phyloP scores from a whole-genome alignment of 2,888 invertebrate genomes.

The Mermis nigrescens region DNA sequence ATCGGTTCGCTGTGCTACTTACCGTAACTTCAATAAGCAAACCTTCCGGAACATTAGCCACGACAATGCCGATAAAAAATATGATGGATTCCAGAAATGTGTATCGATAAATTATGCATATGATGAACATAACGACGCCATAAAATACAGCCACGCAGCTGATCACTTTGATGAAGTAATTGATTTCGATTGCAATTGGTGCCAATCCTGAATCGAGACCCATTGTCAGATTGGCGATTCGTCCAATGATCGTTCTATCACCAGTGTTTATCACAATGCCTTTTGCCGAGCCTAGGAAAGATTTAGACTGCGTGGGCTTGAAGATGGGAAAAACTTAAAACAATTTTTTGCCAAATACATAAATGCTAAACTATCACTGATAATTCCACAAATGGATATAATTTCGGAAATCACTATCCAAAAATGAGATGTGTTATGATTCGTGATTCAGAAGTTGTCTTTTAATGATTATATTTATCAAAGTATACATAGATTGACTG shows the following conservation, averaged over 20 bases:
- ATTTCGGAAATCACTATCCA: no score
- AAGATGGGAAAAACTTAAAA: no score
- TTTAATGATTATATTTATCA: no score
- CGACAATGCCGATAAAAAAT: conserved; percentile 97
- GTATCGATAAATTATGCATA: conserved; percentile 84
- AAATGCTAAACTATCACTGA: no score
- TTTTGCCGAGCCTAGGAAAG: conserved; percentile 34
- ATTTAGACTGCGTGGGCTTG: no score
- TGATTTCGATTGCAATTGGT: conserved; percentile 73
- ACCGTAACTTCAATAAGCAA: conserved; percentile 35
- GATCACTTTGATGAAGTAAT: conserved; percentile 30
- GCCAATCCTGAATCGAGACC: conserved; percentile 77
- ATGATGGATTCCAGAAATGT: conserved; percentile 97
- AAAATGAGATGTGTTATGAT: no score
- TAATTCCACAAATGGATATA: no score
- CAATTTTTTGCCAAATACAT: no score
- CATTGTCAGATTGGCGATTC: conserved; percentile 47
- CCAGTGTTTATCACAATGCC: conserved; percentile 49
- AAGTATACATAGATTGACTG: no score
- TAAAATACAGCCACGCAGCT: conserved; percentile 38
- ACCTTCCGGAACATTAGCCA: conserved; percentile 80
- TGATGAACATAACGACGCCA: conserved; percentile 84
- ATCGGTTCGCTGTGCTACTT: conserved; percentile 33
- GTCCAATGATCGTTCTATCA: conserved; percentile 50
- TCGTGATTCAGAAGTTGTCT: no score